phyloP scores from a whole-genome alignment of 2,888 invertebrate species.

The Ashinkailepas kermadecensis region DNA sequence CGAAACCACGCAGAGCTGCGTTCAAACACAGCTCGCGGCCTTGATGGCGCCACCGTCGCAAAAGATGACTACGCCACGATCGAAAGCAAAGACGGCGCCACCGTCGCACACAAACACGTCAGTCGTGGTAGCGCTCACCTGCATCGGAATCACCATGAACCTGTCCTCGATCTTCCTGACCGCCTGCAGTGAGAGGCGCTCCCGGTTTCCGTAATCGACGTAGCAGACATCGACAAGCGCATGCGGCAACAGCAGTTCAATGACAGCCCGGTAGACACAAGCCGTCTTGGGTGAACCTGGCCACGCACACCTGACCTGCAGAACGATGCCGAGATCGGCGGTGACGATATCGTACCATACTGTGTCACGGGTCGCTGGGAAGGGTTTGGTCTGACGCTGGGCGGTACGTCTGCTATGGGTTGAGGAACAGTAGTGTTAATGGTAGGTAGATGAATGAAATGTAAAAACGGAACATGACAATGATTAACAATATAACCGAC shows the following conservation, averaged over 20 bases:
- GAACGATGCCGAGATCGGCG: conserved; percentile 8
- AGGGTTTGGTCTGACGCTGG: too few relatives aligned
- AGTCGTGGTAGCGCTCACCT: conserved; percentile 42
- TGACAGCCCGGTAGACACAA: conserved; percentile 61
- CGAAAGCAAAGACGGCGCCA: neutral
- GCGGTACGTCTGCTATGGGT: too few relatives aligned
- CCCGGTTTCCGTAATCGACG: conserved; percentile 56
- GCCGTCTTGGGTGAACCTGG: conserved; percentile 53
- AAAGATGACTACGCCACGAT: too few relatives aligned
- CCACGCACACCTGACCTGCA: conserved; percentile 56
- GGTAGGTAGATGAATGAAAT: too few relatives aligned
- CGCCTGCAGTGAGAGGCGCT: conserved; percentile 47
- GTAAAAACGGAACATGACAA: too few relatives aligned
- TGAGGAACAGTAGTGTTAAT: too few relatives aligned
- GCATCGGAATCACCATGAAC: conserved; percentile 47
- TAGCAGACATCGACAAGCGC: conserved; percentile 51
- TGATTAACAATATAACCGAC: conserved; percentile 32
- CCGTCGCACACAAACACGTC: conserved; percentile 7
- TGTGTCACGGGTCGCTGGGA: too few relatives aligned
- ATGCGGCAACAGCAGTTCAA: conserved; percentile 47
- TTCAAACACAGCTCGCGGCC: too few relatives aligned
- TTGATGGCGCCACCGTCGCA: too few relatives aligned
- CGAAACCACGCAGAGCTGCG: too few relatives aligned
- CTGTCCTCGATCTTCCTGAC: conserved; percentile 48
- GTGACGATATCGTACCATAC: too few relatives aligned